Evolutionary conservation across 1,140 invertebrate species (phyloP), one percentile per base, ranked within the genome.

Genomic region (Nylanderia fulva): DNA sequence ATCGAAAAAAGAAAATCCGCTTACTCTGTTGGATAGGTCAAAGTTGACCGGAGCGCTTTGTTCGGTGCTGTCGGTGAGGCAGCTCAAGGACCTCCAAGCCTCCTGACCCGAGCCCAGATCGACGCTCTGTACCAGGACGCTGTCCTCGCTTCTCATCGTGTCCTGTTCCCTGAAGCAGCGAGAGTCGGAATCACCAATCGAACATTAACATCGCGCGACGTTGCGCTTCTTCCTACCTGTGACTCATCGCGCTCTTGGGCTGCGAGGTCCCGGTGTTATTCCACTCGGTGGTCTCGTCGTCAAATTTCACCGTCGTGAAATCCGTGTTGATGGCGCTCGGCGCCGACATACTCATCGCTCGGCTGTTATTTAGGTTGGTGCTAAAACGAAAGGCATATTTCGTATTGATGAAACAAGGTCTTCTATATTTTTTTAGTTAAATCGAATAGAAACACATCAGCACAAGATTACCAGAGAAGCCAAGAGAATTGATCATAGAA

Each of bases 11-110:
- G 39, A 0, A 58, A 4, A 45, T 76, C 2, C 18, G 87, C 95
- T 95, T 93, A 98, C 98, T 93, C 98, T 96, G 94, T 99, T 99
- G 9, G 97, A 98, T 96, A 98, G 97, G 92, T 99, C 98, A 92
- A 99, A 98, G 93, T 98, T 97, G 75, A 98, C 96, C 5, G 98
- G 98, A 39, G 97, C 98, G 93, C 97, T 98, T 91, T 98, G 98
- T 90, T 99, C 98, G 0, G 98, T 98, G 91, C 97, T 98, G 88
- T 98, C 98, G 0, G 98, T 98, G 27, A 98, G 95, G 89, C 97
- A 97, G 91, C 97, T 98, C 6, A 98, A 93, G 2, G 97, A 98
- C 79, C 97, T 96, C 94, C 97, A 98, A 75, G 95, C 95, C 87
- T 97, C 97, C 90, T 97, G 97, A 21, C 92, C 94, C 6, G 93